These are phyloP conservation scores for Dasyornis broadbenti DNA, from an alignment of 2,113 vertebrate genomes.

Conservation along the genomic window DNA sequence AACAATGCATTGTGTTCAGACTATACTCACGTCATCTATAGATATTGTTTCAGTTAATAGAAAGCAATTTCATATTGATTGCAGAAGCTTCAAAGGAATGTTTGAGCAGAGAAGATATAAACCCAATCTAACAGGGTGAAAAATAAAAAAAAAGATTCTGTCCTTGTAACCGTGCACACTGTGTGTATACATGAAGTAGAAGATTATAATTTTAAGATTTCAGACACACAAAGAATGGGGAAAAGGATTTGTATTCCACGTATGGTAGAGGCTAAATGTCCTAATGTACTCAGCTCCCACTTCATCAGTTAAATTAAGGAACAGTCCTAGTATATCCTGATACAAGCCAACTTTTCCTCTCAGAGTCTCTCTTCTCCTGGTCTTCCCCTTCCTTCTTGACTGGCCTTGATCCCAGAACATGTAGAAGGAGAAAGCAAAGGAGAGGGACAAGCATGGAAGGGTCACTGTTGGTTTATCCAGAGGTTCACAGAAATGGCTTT, in stretches of 20 bases:
- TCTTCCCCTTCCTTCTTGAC: not conserved
- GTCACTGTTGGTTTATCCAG: not conserved
- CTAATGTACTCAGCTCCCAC: not conserved
- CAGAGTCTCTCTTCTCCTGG: not conserved
- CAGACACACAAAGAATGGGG: not conserved
- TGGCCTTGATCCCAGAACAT: not conserved
- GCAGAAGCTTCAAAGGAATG: not conserved
- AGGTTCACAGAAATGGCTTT: not conserved
- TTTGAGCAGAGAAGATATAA: not conserved
- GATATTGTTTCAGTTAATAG: not conserved
- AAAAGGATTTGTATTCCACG: not conserved
- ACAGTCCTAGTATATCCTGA: not conserved
- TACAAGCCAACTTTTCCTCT: not conserved
- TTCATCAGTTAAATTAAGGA: not conserved
- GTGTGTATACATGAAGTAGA: not conserved
- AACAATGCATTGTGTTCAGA: not conserved
- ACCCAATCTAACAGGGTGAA: not conserved
- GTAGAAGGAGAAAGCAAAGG: not conserved
- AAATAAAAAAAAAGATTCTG: not conserved
- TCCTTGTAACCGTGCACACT: not conserved
- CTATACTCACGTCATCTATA: not conserved
- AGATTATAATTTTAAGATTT: not conserved
- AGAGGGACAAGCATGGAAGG: accelerated
- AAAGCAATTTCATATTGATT: not conserved
- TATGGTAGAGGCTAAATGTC: not conserved